These are phyloP conservation scores for Forbesichthys papilliferus DNA, from an alignment of 2,113 vertebrate species.

Conservation along the genomic window DNA sequence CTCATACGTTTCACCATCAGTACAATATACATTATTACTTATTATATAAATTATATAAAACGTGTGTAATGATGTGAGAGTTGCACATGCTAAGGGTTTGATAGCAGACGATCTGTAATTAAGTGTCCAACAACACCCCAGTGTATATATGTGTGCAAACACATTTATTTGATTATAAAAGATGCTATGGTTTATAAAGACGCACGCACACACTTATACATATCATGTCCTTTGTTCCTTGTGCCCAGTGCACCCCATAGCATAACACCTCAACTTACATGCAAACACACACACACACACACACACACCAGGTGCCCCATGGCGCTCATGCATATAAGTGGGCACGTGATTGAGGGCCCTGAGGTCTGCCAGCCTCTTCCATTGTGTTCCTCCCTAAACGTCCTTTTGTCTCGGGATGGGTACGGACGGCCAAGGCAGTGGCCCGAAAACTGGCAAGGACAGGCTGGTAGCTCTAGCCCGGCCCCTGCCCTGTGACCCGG, in stretches of 20 bases:
- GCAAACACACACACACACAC: slow-evolving; percentile 25
- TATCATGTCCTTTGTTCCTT: slow-evolving; percentile 52
- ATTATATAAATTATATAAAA: no score
- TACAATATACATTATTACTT: background rate
- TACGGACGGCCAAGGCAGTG: slow-evolving; percentile 68
- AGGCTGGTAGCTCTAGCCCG: slow-evolving; percentile 63
- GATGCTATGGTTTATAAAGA: slow-evolving; percentile 53
- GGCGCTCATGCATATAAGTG: slow-evolving; percentile 62
- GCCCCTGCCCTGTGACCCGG: slow-evolving; percentile 67
- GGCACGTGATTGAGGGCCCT: slow-evolving; percentile 62
- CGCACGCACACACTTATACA: slow-evolving; percentile 18
- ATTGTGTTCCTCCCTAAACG: slow-evolving; percentile 76
- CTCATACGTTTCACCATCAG: background rate
- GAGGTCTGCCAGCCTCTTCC: slow-evolving; percentile 68
- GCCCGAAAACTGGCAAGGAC: slow-evolving; percentile 51
- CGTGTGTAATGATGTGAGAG: no score
- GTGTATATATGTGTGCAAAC: slow-evolving; percentile 38
- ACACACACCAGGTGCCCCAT: slow-evolving; percentile 67
- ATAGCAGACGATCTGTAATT: slow-evolving; percentile 50
- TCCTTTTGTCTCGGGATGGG: slow-evolving; percentile 75
- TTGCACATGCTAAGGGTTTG: background rate
- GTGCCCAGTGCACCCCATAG: slow-evolving; percentile 33
- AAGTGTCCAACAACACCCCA: slow-evolving; percentile 3
- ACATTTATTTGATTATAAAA: slow-evolving; percentile 58
- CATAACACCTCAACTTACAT: slow-evolving; percentile 63